Evolutionary conservation across 35 echinoderm and acorn worm genomes (phyloP).

Genomic region (Ptychodera flava): DNA sequence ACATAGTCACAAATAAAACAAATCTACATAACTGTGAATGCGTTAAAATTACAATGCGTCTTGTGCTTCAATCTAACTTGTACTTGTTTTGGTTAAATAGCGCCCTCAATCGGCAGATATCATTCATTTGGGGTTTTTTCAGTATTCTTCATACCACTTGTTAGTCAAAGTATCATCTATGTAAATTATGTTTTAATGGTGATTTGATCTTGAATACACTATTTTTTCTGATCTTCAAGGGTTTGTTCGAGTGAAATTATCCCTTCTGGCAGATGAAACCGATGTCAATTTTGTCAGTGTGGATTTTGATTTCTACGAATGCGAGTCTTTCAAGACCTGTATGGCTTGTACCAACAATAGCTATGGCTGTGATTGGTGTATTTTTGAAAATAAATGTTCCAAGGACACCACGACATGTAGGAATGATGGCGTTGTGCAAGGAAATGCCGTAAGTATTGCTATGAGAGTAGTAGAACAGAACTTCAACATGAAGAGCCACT

Average conservation of each 20-base stretch:
- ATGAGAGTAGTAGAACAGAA: not conserved
- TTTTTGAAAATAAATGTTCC: conserved; percentile 66
- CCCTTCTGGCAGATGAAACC: conserved; percentile 42
- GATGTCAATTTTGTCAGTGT: conserved; percentile 40
- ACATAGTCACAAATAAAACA: no score
- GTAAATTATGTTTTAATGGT: no score
- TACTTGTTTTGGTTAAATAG: not conserved
- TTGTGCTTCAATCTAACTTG: no score
- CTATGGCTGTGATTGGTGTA: conserved; percentile 85
- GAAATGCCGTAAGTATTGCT: conserved; percentile 9
- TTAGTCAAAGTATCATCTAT: not conserved
- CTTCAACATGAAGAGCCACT: not conserved
- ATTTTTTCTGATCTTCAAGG: conserved; percentile 27
- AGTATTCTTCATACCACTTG: no score
- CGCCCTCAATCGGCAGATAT: not conserved
- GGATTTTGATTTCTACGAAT: conserved; percentile 84
- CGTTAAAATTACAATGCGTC: no score
- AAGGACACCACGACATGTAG: conserved; percentile 36
- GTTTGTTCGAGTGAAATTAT: conserved; percentile 38
- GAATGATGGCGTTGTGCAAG: conserved; percentile 26
- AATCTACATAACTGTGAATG: no score
- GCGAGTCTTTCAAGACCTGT: conserved; percentile 45
- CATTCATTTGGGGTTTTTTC: not conserved
- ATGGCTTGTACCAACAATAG: conserved; percentile 51
- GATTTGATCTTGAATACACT: no score